phyloP scores from a whole-genome alignment of 2,888 invertebrate species.

The Cartodere bifasciata region DNA sequence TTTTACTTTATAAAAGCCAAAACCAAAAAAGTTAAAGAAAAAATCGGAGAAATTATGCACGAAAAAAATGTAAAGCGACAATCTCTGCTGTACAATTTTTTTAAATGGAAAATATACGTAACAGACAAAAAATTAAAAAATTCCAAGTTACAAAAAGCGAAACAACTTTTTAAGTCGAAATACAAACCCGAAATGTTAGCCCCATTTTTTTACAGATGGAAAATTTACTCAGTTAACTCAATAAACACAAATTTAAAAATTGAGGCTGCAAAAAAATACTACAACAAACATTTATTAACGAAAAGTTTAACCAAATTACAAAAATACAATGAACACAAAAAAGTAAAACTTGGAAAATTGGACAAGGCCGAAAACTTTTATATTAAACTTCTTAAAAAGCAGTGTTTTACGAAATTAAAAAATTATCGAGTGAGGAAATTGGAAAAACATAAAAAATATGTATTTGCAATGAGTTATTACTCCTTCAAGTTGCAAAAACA shows the following conservation, averaged over 20 bases:
- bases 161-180: constrained; percentile 19
- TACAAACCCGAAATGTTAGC: constrained; percentile 16
- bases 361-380: constrained; percentile 7
- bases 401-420: constrained; percentile 10
- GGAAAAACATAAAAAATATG: no score
- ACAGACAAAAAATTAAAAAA: constrained; percentile 14
- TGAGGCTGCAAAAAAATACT: constrained; percentile 4
- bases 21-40: constrained; percentile 15
- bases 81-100: constrained; percentile 15
- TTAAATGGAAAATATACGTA: constrained; percentile 18
- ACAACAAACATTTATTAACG: no score
- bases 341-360: constrained; percentile 10
- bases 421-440: constrained; percentile 2
- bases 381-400: constrained; percentile 6
- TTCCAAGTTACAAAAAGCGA: constrained; percentile 14
- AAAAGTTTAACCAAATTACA: constrained; percentile 10
- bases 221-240: constrained; percentile 12
- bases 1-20: constrained; percentile 14
- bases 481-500: no score
- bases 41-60: constrained; percentile 19
- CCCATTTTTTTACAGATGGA: constrained; percentile 20
- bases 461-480: no score
- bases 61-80: constrained; percentile 16
- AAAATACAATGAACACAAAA: constrained; percentile 8
- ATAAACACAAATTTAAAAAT: constrained; percentile 5